These are phyloP conservation scores for Heliconius melpomene DNA, from an alignment of 1,140 invertebrate species.

Conservation along the genomic window DNA sequence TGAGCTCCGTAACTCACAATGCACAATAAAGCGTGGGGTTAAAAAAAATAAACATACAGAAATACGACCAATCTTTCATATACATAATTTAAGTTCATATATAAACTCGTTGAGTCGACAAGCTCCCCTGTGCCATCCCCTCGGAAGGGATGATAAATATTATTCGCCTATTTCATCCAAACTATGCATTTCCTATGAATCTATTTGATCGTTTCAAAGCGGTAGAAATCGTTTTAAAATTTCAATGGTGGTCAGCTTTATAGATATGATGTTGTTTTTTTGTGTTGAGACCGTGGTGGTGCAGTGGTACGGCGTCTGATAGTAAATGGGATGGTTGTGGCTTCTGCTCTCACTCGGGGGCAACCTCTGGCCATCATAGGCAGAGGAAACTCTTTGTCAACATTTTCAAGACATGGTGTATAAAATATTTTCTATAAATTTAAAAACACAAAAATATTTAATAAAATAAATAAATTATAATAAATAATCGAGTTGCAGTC, in stretches of 20 bases:
- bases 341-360: too few species aligned
- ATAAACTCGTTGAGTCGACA: not conserved
- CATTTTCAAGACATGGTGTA: too few species aligned
- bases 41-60: not conserved
- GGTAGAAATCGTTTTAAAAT: not conserved
- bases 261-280: not conserved
- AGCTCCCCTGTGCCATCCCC: not conserved
- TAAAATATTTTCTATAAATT: too few species aligned
- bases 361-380: too few species aligned
- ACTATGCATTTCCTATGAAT: conserved; percentile 13
- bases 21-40: not conserved
- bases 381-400: too few species aligned
- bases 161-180: conserved; percentile 9
- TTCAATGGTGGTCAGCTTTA: not conserved
- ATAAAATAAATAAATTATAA: too few species aligned
- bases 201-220: not conserved
- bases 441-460: too few species aligned
- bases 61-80: not conserved
- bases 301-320: too few species aligned
- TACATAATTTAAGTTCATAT: not conserved
- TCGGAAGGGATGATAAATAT: conserved; percentile 6
- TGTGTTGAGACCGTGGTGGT: too few species aligned
- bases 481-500: too few species aligned
- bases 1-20: too few species aligned
- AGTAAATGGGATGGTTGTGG: too few species aligned